Evolutionary conservation across 1,140 invertebrate species (phyloP).

Genomic region (Zaprionus camerounensis): DNA sequence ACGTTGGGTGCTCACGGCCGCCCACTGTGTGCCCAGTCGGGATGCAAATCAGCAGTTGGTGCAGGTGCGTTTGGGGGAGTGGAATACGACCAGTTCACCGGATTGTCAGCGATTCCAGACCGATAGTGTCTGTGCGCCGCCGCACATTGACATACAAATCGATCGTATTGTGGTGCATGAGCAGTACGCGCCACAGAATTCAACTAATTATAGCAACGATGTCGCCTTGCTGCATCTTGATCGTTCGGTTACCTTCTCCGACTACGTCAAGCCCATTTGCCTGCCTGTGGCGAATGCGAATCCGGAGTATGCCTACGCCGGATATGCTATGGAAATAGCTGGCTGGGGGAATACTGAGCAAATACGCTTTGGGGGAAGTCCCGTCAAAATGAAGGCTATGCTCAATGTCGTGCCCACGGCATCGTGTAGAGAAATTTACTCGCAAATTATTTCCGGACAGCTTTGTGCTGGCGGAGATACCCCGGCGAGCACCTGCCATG

Average conservation of each 20-base stretch:
- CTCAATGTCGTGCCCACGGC: constrained; percentile 21
- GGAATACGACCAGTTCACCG: constrained; percentile 32
- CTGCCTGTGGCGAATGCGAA: constrained; percentile 19
- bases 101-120: constrained; percentile 28
- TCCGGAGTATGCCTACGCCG: constrained; percentile 26
- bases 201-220: constrained; percentile 30
- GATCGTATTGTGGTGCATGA: constrained; percentile 48
- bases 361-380: constrained; percentile 11
- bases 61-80: constrained; percentile 53
- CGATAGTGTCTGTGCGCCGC: constrained; percentile 29
- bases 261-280: constrained; percentile 54
- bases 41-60: neutral
- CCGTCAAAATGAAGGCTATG: constrained; percentile 44
- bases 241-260: constrained; percentile 13
- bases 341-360: constrained; percentile 60
- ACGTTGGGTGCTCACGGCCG: constrained; percentile 57
- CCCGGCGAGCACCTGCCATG: constrained; percentile 31
- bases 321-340: constrained; percentile 50
- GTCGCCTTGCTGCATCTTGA: constrained; percentile 50
- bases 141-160: constrained; percentile 34
- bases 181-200: neutral
- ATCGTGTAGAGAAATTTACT: constrained; percentile 20
- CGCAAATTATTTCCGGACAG: constrained; percentile 25
- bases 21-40: constrained; percentile 40
- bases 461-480: constrained; percentile 50